Evolutionary conservation across 2,888 invertebrate species (phyloP).

Genomic region (Nomada fabriciana): DNA sequence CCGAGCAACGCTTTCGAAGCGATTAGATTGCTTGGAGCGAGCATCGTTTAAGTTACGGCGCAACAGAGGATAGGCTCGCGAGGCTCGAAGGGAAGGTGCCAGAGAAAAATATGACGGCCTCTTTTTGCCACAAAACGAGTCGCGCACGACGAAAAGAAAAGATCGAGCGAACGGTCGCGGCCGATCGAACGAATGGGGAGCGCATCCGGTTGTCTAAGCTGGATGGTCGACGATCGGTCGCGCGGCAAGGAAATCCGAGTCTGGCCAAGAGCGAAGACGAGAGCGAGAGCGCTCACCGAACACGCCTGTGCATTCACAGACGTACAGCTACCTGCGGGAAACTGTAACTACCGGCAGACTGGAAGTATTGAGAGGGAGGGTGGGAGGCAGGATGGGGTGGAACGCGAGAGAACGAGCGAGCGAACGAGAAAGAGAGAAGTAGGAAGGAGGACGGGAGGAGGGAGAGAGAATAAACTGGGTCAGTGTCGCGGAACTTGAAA

Average conservation of each 20-base stretch:
- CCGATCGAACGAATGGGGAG: conserved; percentile 13
- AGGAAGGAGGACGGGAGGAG: conserved; percentile 38
- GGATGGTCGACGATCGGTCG: conserved; percentile 29
- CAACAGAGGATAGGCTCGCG: not conserved
- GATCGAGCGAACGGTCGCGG: conserved; percentile 26
- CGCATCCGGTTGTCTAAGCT: conserved; percentile 27
- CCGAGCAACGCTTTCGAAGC: not conserved
- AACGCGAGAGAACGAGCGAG: conserved; percentile 35
- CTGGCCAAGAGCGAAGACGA: conserved; percentile 68
- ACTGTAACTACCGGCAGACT: conserved; percentile 80
- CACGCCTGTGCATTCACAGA: conserved; percentile 75
- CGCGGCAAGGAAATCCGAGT: conserved; percentile 53
- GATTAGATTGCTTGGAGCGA: conserved; percentile 6
- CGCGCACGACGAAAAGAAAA: conserved; percentile 24
- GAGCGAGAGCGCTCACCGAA: conserved; percentile 80
- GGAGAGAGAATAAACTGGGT: conserved; percentile 81
- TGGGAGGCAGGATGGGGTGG: conserved; percentile 5
- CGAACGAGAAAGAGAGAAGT: conserved; percentile 23
- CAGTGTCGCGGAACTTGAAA: conserved; percentile 84
- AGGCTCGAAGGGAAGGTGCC: not conserved
- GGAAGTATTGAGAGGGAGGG: conserved; percentile 69
- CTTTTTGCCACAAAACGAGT: conserved; percentile 34
- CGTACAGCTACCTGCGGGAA: conserved; percentile 76
- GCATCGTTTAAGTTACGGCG: not conserved
- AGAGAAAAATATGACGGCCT: conserved; percentile 24